Evolutionary conservation across 1,140 invertebrate genomes (phyloP).

Genomic region (Contarinia nasturtii): DNA sequence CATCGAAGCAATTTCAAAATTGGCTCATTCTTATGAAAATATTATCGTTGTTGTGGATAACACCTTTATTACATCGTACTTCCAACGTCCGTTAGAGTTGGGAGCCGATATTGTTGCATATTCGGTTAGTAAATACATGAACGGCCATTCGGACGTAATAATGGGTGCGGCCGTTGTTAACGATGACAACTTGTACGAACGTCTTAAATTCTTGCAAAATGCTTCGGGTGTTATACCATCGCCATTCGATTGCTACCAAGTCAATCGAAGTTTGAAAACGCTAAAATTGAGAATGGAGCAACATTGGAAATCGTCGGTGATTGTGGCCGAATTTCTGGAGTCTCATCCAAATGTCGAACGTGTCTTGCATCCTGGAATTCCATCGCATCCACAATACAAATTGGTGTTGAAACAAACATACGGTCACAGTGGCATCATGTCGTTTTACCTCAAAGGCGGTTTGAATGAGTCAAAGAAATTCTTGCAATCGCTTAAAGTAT

Average conservation of each 20-base stretch:
- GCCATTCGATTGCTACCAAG: slow-evolving; percentile 89
- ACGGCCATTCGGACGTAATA: slow-evolving; percentile 93
- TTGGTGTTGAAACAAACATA: slow-evolving; percentile 64
- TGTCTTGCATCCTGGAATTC: slow-evolving; percentile 72
- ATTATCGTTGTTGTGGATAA: slow-evolving; percentile 89
- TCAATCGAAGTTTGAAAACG: slow-evolving; percentile 89
- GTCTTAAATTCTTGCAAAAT: slow-evolving; percentile 76
- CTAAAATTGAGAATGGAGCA: slow-evolving; percentile 77
- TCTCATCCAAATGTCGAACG: slow-evolving; percentile 53
- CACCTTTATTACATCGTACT: slow-evolving; percentile 91
- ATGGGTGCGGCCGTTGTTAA: slow-evolving; percentile 81
- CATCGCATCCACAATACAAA: slow-evolving; percentile 82
- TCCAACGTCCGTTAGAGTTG: slow-evolving; percentile 75
- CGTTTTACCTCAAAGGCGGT: slow-evolving; percentile 72
- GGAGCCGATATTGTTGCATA: slow-evolving; percentile 87
- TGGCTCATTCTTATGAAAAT: slow-evolving; percentile 37
- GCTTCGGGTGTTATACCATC: slow-evolving; percentile 82
- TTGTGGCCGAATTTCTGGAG: slow-evolving; percentile 65
- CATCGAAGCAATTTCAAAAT: slow-evolving; percentile 51
- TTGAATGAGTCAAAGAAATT: slow-evolving; percentile 60
- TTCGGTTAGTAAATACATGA: slow-evolving; percentile 96
- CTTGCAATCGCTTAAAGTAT: slow-evolving; percentile 55
- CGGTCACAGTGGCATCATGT: slow-evolving; percentile 85
- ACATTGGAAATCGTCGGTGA: slow-evolving; percentile 60
- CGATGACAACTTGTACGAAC: slow-evolving; percentile 46